These are phyloP conservation scores for Parelbella ahira DNA, from an alignment of 2,888 invertebrate species.

Conservation along the genomic window DNA sequence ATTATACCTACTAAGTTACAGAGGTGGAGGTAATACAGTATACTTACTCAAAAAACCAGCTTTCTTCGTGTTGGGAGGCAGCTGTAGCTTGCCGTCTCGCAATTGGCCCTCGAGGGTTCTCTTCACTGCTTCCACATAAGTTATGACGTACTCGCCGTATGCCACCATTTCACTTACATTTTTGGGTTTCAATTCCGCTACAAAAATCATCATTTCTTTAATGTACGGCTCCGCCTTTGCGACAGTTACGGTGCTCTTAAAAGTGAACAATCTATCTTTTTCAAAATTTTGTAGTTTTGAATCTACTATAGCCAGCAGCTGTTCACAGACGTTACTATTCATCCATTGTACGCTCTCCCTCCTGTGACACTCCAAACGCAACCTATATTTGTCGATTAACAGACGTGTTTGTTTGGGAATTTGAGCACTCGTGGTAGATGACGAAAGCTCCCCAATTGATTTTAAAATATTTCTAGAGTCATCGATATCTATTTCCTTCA, in stretches of 20 bases:
- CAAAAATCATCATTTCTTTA: constrained; percentile 29
- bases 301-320: constrained; percentile 5
- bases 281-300: constrained; percentile 27
- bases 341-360: constrained; percentile 28
- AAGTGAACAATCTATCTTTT: constrained; percentile 32
- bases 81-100: constrained; percentile 14
- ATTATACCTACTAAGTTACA: no score
- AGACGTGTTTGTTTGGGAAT: constrained; percentile 22
- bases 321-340: not conserved
- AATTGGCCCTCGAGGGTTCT: constrained; percentile 19
- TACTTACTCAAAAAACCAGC: constrained; percentile 27
- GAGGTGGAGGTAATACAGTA: no score
- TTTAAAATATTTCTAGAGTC: constrained; percentile 28
- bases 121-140: constrained; percentile 29
- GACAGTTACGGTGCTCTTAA: constrained; percentile 27
- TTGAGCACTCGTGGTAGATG: constrained; percentile 9
- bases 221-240: constrained; percentile 29
- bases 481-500: constrained; percentile 29
- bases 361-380: constrained; percentile 32
- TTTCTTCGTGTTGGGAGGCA: constrained; percentile 26
- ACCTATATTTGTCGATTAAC: constrained; percentile 28
- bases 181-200: constrained; percentile 28
- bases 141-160: constrained; percentile 32
- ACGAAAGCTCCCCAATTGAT: constrained; percentile 25
- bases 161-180: constrained; percentile 32